Evolutionary conservation across 1,140 invertebrate genomes (phyloP).

Genomic region (Chironomus tepperi): DNA sequence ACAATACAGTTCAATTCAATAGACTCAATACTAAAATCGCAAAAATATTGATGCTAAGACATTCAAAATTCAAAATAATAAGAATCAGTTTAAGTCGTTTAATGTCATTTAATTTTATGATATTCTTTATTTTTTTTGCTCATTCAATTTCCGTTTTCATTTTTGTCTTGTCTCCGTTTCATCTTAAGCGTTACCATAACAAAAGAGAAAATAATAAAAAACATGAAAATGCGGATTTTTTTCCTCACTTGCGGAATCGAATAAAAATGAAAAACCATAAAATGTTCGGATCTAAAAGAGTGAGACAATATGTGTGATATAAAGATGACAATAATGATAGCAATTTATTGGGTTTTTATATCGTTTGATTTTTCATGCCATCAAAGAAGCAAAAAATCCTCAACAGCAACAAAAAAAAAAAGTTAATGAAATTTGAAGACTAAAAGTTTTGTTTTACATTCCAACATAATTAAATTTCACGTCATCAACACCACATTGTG

Average conservation of each 20-base stretch:
- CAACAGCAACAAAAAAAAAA: neutral
- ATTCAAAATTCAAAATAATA: neutral
- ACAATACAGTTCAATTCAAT: no score
- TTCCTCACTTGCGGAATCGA: neutral
- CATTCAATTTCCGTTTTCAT: neutral
- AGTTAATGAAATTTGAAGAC: no score
- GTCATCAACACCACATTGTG: slow-evolving; percentile 11
- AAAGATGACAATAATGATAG: slow-evolving; percentile 22
- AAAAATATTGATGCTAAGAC: neutral
- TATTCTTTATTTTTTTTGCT: neutral
- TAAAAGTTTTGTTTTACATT: neutral
- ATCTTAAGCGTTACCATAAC: neutral
- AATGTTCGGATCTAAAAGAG: neutral
- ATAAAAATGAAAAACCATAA: neutral
- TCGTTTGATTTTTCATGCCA: neutral
- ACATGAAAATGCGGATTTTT: neutral
- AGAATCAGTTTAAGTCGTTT: neutral
- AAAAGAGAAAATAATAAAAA: neutral
- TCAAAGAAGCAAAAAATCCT: neutral
- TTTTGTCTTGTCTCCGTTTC: neutral
- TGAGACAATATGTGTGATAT: slow-evolving; percentile 4
- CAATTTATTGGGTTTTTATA: slow-evolving; percentile 17
- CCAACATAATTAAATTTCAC: neutral
- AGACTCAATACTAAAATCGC: no score
- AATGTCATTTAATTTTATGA: neutral